Conservation (phyloP, 2,888 invertebrate species). For the Athalia cordata region DNA sequence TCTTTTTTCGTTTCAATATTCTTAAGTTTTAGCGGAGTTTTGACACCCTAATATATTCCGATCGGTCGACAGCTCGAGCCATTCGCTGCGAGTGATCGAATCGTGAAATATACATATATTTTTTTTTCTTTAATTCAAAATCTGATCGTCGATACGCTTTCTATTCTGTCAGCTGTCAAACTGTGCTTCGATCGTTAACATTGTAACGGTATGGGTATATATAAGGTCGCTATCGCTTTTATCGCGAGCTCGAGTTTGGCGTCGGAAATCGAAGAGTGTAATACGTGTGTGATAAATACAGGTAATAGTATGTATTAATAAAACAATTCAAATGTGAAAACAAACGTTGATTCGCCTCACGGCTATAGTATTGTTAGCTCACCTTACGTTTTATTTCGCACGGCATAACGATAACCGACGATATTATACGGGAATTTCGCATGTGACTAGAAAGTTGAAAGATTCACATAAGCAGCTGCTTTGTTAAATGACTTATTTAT, state of each 20-base stretch:
- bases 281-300: too few species aligned
- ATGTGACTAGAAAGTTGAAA: conserved; percentile 42
- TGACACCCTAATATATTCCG: neutral
- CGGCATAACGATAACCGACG: conserved; percentile 21
- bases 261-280: neutral
- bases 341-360: neutral
- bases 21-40: neutral
- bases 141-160: neutral
- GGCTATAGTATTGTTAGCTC: neutral
- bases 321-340: neutral
- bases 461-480: conserved; percentile 50
- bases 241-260: neutral
- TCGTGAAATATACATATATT: neutral
- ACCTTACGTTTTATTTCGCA: conserved; percentile 28
- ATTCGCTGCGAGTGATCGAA: neutral
- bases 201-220: too few species aligned
- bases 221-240: neutral
- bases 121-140: neutral
- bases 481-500: conserved; percentile 51
- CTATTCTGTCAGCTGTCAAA: neutral
- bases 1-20: neutral
- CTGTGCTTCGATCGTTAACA: neutral
- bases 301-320: neutral
- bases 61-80: neutral
- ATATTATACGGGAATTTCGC: neutral